These are phyloP conservation scores for Drosophila colorata DNA, from an alignment of 2,888 invertebrate species.

Conservation along the genomic window DNA sequence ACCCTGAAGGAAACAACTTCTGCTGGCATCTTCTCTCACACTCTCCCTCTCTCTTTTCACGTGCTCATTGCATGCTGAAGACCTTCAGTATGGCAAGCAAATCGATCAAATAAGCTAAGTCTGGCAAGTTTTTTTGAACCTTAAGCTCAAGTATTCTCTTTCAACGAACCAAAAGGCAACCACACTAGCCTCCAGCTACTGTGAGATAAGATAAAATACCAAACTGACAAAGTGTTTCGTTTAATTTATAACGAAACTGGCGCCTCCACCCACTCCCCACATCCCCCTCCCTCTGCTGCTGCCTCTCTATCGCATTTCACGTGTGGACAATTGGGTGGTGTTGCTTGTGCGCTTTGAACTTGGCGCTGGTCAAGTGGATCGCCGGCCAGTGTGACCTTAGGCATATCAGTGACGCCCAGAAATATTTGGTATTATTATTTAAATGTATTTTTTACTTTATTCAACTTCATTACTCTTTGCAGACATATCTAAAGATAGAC, in stretches of 20 bases:
- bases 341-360: constrained; percentile 16
- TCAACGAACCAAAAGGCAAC: constrained; percentile 1
- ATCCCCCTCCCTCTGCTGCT: background rate
- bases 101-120: constrained; percentile 57
- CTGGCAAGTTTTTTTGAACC: constrained; percentile 27
- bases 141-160: constrained; percentile 48
- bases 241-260: constrained; percentile 50
- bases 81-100: constrained; percentile 31
- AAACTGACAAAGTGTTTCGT: constrained; percentile 53
- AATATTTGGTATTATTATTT: background rate
- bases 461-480: too few relatives aligned
- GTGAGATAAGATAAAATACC: constrained; percentile 70
- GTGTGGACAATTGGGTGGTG: constrained; percentile 16
- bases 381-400: background rate
- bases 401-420: constrained; percentile 26
- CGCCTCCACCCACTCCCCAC: background rate
- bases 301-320: constrained; percentile 17
- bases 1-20: constrained; percentile 10
- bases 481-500: too few relatives aligned
- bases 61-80: constrained; percentile 2
- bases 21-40: background rate
- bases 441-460: too few relatives aligned
- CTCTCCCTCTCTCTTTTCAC: constrained; percentile 12
- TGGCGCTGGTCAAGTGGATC: constrained; percentile 26
- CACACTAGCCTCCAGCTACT: constrained; percentile 9